phyloP scores from a whole-genome alignment of 2,888 invertebrate genomes.

The Sesia bembeciformis region DNA sequence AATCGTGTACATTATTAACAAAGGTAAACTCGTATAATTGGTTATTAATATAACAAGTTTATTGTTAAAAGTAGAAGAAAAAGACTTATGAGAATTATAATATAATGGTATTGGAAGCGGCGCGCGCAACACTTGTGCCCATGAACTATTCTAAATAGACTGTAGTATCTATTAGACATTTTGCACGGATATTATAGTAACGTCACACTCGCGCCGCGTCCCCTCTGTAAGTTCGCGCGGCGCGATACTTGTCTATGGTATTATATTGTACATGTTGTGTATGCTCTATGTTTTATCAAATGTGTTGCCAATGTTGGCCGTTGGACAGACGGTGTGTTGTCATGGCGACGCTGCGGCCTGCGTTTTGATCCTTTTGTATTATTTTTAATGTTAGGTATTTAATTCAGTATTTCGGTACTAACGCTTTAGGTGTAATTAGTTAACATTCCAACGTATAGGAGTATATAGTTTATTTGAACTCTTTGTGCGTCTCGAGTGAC shows the following conservation, averaged over 20 bases:
- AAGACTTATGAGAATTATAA: constrained; percentile 45
- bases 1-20: constrained; percentile 51
- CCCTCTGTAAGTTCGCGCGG: neutral
- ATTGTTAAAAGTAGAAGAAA: constrained; percentile 64
- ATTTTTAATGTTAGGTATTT: constrained; percentile 38
- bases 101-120: constrained; percentile 22
- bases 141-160: constrained; percentile 65
- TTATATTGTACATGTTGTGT: constrained; percentile 23
- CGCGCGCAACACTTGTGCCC: constrained; percentile 42
- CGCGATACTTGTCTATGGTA: constrained; percentile 1
- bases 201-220: neutral
- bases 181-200: constrained; percentile 56
- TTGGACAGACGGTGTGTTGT: constrained; percentile 21
- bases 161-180: constrained; percentile 64
- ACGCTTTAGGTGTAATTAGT: constrained; percentile 48
- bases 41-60: constrained; percentile 45
- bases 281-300: constrained; percentile 32
- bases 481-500: constrained; percentile 2
- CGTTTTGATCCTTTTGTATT: constrained; percentile 3
- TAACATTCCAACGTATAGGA: constrained; percentile 58
- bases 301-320: constrained; percentile 8
- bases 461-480: constrained; percentile 1
- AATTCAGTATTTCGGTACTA: constrained; percentile 60
- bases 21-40: constrained; percentile 26
- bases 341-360: constrained; percentile 3